Conservation (phyloP, 1,140 invertebrate genomes). For the Zophobas morio region DNA sequence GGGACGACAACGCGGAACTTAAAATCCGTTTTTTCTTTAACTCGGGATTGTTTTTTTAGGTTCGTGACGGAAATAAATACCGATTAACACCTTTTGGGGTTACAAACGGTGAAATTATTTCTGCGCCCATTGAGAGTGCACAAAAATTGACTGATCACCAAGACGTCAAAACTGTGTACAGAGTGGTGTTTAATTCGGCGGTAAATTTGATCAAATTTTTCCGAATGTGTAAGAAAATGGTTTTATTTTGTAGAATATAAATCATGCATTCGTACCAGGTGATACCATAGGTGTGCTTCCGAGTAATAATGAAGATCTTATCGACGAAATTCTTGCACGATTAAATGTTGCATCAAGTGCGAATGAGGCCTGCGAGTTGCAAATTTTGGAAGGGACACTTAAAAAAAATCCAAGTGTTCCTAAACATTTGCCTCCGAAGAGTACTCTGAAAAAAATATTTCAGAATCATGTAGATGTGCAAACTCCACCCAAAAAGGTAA, state of each 20-base stretch:
- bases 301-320: constrained; percentile 58
- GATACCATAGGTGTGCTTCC: constrained; percentile 63
- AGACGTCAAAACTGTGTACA: constrained; percentile 58
- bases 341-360: constrained; percentile 51
- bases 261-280: constrained; percentile 57
- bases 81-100: constrained; percentile 53
- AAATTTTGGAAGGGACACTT: constrained; percentile 47
- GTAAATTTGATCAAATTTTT: constrained; percentile 24
- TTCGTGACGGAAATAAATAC: constrained; percentile 8
- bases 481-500: constrained; percentile 69
- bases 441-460: constrained; percentile 67
- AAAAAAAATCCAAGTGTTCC: constrained; percentile 65
- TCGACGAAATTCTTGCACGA: constrained; percentile 56
- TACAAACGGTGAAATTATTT: constrained; percentile 50
- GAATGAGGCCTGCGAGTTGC: constrained; percentile 54
- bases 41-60: neutral
- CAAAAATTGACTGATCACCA: constrained; percentile 55
- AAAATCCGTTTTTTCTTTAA: neutral
- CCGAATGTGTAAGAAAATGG: neutral
- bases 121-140: constrained; percentile 40
- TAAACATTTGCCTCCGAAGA: constrained; percentile 66
- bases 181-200: constrained; percentile 52
- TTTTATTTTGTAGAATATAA: constrained; percentile 51
- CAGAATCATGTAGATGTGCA: constrained; percentile 68
- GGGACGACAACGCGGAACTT: no score